Evolutionary conservation across 1,140 invertebrate species (phyloP).

Genomic region (Limonius californicus): DNA sequence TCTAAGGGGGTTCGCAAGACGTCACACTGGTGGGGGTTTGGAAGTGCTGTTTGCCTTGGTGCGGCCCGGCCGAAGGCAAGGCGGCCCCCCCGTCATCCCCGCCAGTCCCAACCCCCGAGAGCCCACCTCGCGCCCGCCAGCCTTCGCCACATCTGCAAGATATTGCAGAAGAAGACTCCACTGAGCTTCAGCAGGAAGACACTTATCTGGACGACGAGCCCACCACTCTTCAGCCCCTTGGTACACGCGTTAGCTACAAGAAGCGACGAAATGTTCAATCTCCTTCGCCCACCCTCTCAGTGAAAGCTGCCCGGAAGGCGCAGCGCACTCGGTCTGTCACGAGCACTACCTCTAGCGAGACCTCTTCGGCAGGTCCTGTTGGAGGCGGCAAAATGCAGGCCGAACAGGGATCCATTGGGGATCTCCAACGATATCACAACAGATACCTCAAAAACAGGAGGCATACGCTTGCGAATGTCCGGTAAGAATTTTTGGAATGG

Average conservation of each 20-base stretch:
- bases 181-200: conserved; percentile 33
- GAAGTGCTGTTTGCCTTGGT: conserved; percentile 49
- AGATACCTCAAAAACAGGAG: conserved; percentile 74
- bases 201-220: conserved; percentile 27
- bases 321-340: conserved; percentile 36
- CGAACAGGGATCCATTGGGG: conserved; percentile 81
- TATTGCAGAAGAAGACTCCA: conserved; percentile 42
- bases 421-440: conserved; percentile 81
- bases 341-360: conserved; percentile 36
- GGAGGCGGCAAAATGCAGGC: conserved; percentile 73
- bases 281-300: conserved; percentile 43
- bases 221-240: conserved; percentile 34
- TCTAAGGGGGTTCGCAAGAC: conserved; percentile 20
- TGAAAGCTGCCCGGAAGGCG: conserved; percentile 34
- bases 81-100: conserved; percentile 36
- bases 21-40: conserved; percentile 47
- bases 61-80: conserved; percentile 45
- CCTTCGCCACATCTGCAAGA: conserved; percentile 43
- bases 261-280: conserved; percentile 40
- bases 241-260: conserved; percentile 33
- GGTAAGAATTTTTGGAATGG: conserved; percentile 72
- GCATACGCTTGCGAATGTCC: conserved; percentile 82
- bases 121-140: conserved; percentile 28
- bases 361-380: conserved; percentile 25
- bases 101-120: conserved; percentile 21